These are phyloP conservation scores for Hydra vulgaris DNA, from an alignment of 30 jellyfish, hydroid and myxozoan species.

Conservation along the genomic window DNA sequence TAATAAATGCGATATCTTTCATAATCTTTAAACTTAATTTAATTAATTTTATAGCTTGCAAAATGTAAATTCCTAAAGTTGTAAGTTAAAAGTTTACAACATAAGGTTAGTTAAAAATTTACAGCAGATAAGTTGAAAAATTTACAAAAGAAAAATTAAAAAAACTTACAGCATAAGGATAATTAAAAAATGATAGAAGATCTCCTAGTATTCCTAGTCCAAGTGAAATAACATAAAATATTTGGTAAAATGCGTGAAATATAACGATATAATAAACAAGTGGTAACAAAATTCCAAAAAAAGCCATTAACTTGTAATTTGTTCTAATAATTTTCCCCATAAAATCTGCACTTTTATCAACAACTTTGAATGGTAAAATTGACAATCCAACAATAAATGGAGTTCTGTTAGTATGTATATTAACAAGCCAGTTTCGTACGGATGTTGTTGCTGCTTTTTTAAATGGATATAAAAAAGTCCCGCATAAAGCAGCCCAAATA, in stretches of 20 bases:
- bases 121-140: too few species aligned
- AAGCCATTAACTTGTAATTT: slow-evolving; percentile 31
- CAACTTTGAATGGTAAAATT: slow-evolving; percentile 47
- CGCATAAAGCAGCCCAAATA: slow-evolving; percentile 91
- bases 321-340: slow-evolving; percentile 45
- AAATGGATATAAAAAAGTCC: slow-evolving; percentile 78
- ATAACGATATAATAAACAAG: slow-evolving; percentile 41
- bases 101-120: too few species aligned
- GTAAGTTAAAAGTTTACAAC: neutral
- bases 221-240: slow-evolving; percentile 18
- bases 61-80: too few species aligned
- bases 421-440: slow-evolving; percentile 56
- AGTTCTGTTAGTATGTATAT: slow-evolving; percentile 47
- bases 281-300: slow-evolving; percentile 47
- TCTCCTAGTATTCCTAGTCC: slow-evolving; percentile 17
- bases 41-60: too few species aligned
- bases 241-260: slow-evolving; percentile 65
- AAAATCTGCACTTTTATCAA: slow-evolving; percentile 44
- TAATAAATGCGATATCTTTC: too few species aligned
- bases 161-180: slow-evolving; percentile 54
- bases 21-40: too few species aligned
- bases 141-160: neutral
- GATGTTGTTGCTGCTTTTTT: slow-evolving; percentile 56
- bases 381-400: slow-evolving; percentile 78
- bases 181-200: slow-evolving; percentile 37